A percentile compares a stretch with the other conserved stretches of the same genome.
These are phyloP conservation scores for Apodemus agrarius DNA, from an alignment of 2,797 vertebrate genomes.

Conservation along the genomic window DNA sequence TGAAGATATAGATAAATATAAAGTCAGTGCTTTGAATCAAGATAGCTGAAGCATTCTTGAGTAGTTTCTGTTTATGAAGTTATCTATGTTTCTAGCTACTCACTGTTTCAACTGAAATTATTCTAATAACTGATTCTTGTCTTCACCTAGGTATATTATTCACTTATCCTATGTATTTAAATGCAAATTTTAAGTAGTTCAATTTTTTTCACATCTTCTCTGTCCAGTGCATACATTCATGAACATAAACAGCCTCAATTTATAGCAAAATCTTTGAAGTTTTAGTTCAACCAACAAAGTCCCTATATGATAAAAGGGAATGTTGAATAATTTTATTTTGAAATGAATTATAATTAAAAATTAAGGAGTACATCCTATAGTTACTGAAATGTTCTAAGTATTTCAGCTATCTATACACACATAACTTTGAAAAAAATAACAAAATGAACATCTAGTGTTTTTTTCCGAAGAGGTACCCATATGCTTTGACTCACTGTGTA, in stretches of 20 bases:
- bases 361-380: background rate
- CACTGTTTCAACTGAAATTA: background rate
- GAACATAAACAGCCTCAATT: background rate
- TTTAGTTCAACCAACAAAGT: background rate
- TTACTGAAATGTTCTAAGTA: background rate
- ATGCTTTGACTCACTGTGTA: background rate
- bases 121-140: background rate
- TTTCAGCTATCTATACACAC: background rate
- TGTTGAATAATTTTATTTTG: background rate
- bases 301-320: background rate
- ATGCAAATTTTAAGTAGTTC: background rate
- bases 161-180: background rate
- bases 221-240: accelerated
- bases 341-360: background rate
- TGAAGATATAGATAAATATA: background rate
- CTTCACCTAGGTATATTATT: background rate
- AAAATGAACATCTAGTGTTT: background rate
- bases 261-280: background rate
- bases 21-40: background rate
- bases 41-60: background rate
- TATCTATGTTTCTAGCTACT: background rate
- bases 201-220: background rate
- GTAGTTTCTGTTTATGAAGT: background rate
- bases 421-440: background rate
- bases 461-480: background rate